phyloP scores from a whole-genome alignment of 2,113 vertebrate genomes.

The Gambusia affinis region DNA sequence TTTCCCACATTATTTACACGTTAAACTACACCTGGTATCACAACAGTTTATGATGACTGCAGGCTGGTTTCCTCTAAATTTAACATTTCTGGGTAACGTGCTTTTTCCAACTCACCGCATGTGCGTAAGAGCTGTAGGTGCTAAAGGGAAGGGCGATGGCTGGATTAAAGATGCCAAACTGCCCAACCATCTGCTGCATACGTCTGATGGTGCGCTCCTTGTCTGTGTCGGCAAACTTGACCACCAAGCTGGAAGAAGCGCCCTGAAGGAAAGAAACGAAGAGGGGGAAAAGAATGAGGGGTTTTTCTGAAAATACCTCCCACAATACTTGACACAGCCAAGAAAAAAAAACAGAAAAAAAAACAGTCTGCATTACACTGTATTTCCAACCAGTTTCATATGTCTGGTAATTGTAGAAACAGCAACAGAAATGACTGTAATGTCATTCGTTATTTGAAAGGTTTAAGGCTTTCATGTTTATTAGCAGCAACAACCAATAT shows the following conservation, averaged over 20 bases:
- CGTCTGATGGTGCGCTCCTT: slow-evolving; percentile 96
- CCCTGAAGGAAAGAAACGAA: slow-evolving; percentile 80
- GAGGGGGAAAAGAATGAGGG: slow-evolving; percentile 19
- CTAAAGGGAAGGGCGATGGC: slow-evolving; percentile 96
- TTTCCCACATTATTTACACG: background rate
- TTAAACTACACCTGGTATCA: background rate
- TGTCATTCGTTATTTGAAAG: slow-evolving; percentile 36
- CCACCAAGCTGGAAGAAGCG: slow-evolving; percentile 98
- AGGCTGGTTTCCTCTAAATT: background rate
- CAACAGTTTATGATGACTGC: background rate
- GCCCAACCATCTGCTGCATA: slow-evolving; percentile 99
- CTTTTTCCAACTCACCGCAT: slow-evolving; percentile 89
- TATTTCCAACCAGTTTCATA: slow-evolving; percentile 16
- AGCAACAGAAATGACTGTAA: slow-evolving; percentile 15
- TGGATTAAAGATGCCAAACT: slow-evolving; percentile 97
- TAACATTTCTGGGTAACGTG: background rate
- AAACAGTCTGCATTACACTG: background rate
- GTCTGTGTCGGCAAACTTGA: slow-evolving; percentile 99
- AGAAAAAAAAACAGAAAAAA: background rate
- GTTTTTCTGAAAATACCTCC: slow-evolving; percentile 13
- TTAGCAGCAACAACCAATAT: slow-evolving; percentile 46
- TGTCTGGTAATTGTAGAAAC: slow-evolving; percentile 6
- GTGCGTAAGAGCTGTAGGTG: slow-evolving; percentile 98
- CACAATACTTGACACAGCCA: slow-evolving; percentile 22
- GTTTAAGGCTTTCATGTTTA: slow-evolving; percentile 45